These are phyloP conservation scores for Brachionus paranguensis DNA, from an alignment of 1,140 invertebrate genomes.

Conservation along the genomic window DNA sequence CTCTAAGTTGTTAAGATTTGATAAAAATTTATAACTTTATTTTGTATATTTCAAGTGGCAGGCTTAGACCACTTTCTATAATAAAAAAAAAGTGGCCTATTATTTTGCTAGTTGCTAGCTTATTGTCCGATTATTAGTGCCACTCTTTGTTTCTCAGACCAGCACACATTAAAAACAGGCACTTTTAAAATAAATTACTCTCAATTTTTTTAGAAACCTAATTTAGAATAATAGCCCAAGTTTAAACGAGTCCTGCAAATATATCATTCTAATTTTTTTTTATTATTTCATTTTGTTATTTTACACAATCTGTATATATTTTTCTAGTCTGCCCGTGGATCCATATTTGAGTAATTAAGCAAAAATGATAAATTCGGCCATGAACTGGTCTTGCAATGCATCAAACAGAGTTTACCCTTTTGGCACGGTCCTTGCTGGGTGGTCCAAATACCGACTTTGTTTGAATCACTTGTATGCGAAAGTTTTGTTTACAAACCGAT, in stretches of 20 bases:
- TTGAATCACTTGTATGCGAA: neutral
- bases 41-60: neutral
- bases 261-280: neutral
- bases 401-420: neutral
- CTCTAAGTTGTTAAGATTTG: neutral
- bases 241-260: neutral
- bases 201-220: constrained; percentile 4
- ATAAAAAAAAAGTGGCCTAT: neutral
- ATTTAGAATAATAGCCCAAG: neutral
- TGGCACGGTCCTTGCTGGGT: neutral
- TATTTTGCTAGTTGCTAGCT: neutral
- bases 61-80: neutral
- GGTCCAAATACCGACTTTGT: neutral
- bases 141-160: neutral
- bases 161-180: neutral
- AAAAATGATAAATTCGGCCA: neutral
- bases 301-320: neutral
- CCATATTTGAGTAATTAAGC: neutral
- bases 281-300: constrained; percentile 14
- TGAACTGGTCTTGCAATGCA: neutral
- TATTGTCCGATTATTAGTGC: neutral
- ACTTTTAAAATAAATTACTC: neutral
- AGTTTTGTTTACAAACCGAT: constrained; percentile 10
- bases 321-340: neutral
- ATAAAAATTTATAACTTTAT: neutral